Evolutionary conservation across 2,888 invertebrate genomes (phyloP), one percentile per base, ranked within the genome.

Genomic region (Parasteatoda lunata): DNA sequence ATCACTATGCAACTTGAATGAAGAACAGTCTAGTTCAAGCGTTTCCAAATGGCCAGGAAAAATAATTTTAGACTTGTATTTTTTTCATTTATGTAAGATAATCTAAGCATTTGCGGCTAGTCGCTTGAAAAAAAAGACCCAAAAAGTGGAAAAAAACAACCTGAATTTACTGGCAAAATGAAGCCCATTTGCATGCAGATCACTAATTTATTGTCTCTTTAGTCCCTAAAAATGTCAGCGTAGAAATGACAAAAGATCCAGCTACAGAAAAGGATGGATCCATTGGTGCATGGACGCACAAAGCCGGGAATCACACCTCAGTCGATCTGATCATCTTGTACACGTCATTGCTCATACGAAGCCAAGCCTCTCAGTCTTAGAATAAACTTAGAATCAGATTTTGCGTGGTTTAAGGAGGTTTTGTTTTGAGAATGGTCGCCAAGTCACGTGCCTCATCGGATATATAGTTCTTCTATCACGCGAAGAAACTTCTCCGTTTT

Each of bases 301-400:
- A 71, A 86, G 85, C 85, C 85, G 85, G 85, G 80, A 86, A 86
- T 76, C 80, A 86, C 85, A 86, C 85, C 85, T 86, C 85, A 86
- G 70, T 86, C 85, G 52, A 80, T 77, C 68, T 66, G 80, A 72
- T 79, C 71, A 66, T 73, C 75, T 69, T 73, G 52, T 47, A 80
- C 66, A 72, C 70, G 65, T 77, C 77, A 49, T 72, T 72, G 72
- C 77, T 77, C 72, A 77, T 13, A 77, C 77, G 77, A 72, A 65
- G 77, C 76, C 49, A 49, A 48, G 9, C 69, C 52, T 9, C 72
- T 48, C 71, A 15, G 30, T 30, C 30, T 30, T 9, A 45, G 48
- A 48, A 30, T n/a, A 8, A 47, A 52, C 52, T 15, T 51, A 49
- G 48, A 15, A 48, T 4, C 51, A 5, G 49, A 51, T 49, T 71